These are phyloP conservation scores for Hemithea aestivaria DNA, from an alignment of 2,888 invertebrate genomes.

Conservation along the genomic window DNA sequence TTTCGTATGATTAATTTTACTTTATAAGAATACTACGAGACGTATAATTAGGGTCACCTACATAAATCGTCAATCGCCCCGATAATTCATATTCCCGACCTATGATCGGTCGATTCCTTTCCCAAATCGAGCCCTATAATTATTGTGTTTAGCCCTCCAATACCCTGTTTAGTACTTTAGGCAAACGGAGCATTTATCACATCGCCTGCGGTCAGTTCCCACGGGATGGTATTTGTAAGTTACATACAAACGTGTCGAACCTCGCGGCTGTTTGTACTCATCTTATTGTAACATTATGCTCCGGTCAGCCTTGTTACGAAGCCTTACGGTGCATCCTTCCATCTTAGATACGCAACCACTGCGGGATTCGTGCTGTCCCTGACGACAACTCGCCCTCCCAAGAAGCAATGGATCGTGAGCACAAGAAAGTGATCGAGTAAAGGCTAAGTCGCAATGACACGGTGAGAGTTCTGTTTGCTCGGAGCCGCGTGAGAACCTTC, in stretches of 20 bases:
- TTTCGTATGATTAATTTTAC: constrained; percentile 35
- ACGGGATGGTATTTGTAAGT: constrained; percentile 68
- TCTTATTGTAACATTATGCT: constrained; percentile 60
- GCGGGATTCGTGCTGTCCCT: constrained; percentile 30
- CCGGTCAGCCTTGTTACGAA: constrained; percentile 59
- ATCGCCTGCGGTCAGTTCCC: constrained; percentile 66
- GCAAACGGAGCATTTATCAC: constrained; percentile 73
- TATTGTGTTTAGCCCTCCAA: constrained; percentile 53
- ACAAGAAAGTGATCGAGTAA: constrained; percentile 43
- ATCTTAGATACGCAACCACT: constrained; percentile 34
- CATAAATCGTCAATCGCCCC: constrained; percentile 48
- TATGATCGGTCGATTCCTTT: constrained; percentile 44
- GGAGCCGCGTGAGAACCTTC: constrained; percentile 73
- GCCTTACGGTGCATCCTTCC: constrained; percentile 53
- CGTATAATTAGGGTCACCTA: constrained; percentile 49
- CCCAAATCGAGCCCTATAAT: constrained; percentile 53
- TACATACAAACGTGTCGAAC: constrained; percentile 63
- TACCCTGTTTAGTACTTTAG: constrained; percentile 62
- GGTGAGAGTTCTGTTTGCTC: constrained; percentile 65
- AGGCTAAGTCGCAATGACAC: constrained; percentile 53
- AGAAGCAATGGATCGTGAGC: constrained; percentile 37
- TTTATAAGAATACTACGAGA: constrained; percentile 34
- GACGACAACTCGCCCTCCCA: constrained; percentile 13
- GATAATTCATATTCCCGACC: constrained; percentile 50
- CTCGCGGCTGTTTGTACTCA: constrained; percentile 50